These are phyloP conservation scores for Setophaga petechia DNA, from an alignment of 2,113 vertebrate genomes.

Conservation along the genomic window DNA sequence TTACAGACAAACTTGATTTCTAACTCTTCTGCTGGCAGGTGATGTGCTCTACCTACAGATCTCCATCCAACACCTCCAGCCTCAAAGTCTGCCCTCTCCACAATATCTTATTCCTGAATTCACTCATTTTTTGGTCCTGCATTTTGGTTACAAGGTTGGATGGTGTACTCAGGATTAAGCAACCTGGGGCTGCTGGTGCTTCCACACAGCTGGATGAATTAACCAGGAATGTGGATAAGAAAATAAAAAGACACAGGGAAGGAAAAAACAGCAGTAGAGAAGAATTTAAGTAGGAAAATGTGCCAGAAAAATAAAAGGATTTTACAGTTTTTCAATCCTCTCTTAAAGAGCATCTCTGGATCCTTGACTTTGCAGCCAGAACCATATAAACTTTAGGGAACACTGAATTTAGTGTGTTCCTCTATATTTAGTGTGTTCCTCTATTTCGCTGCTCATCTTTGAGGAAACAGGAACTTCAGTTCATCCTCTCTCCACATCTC, in stretches of 20 bases:
- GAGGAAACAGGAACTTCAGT: neutral
- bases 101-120: neutral
- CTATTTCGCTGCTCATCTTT: neutral
- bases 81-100: neutral
- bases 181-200: neutral
- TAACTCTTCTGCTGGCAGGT: neutral
- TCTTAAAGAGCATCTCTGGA: neutral
- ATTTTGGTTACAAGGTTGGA: neutral
- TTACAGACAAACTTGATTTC: neutral
- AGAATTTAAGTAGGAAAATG: neutral
- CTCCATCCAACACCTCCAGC: neutral
- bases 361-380: neutral
- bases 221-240: neutral
- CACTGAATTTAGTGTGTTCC: neutral
- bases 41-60: neutral
- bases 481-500: neutral
- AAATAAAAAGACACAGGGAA: neutral
- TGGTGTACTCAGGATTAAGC: neutral
- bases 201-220: neutral
- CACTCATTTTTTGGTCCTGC: rapidly evolving
- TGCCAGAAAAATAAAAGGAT: neutral
- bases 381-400: neutral
- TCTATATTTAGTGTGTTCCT: neutral
- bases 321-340: neutral
- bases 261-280: neutral